These are phyloP conservation scores for Eptatretus atami DNA, from an alignment of 2,797 vertebrate genomes.

Conservation along the genomic window DNA sequence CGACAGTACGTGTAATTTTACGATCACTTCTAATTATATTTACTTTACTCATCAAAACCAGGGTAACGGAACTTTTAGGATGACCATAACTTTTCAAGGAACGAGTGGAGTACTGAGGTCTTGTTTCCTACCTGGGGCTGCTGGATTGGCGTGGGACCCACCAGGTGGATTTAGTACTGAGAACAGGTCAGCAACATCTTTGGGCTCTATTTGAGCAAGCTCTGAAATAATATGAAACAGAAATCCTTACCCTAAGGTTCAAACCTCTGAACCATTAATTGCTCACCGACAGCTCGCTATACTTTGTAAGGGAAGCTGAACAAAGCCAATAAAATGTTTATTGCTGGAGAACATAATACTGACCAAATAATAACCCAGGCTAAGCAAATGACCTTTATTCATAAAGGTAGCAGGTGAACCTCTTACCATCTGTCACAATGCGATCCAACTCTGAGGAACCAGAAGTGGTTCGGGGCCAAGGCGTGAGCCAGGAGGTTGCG, in stretches of 20 bases:
- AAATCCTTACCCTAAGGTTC: neutral
- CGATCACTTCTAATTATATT: no score
- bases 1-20: no score
- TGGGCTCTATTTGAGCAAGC: conserved; percentile 58
- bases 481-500: conserved; percentile 28
- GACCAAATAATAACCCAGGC: neutral
- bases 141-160: neutral
- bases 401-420: conserved; percentile 10
- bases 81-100: no score
- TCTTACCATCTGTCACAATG: conserved; percentile 94
- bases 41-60: no score
- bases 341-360: no score
- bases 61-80: no score
- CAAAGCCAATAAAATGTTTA: conserved; percentile 2
- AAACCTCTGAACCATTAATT: no score
- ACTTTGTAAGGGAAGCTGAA: neutral
- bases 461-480: conserved; percentile 67
- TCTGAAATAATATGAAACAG: neutral
- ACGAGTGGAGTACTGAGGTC: no score
- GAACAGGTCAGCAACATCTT: conserved; percentile 91
- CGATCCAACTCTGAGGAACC: conserved; percentile 63
- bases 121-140: neutral
- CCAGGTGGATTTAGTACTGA: conserved; percentile 23
- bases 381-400: conserved; percentile 12
- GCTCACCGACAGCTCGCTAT: no score